Evolutionary conservation across 2,888 invertebrate species (phyloP).

Genomic region (Diploptera punctata): DNA sequence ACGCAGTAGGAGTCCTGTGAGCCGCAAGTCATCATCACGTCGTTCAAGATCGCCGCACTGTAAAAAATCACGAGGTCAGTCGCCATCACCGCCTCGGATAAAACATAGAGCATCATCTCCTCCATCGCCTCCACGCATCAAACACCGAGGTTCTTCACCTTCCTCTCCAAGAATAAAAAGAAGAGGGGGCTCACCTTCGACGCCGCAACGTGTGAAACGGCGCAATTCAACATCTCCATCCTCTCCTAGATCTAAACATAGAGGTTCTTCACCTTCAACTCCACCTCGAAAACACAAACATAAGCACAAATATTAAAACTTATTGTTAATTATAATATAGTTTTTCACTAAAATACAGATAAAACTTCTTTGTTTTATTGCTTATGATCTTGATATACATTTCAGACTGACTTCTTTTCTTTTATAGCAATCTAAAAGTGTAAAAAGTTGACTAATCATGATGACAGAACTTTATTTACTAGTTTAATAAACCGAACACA

Average conservation of each 20-base stretch:
- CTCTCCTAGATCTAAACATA: slow-evolving; percentile 50
- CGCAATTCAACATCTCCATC: slow-evolving; percentile 51
- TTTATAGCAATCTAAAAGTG: too few relatives aligned
- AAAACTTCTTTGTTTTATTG: too few relatives aligned
- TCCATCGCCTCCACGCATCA: slow-evolving; percentile 52
- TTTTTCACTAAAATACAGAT: too few relatives aligned
- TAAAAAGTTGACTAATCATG: too few relatives aligned
- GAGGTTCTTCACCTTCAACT: slow-evolving; percentile 51
- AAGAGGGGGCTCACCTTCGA: slow-evolving; percentile 52
- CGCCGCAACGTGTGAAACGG: slow-evolving; percentile 45
- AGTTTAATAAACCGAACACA: too few relatives aligned
- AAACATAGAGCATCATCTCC: slow-evolving; percentile 49
- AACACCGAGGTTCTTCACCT: slow-evolving; percentile 44
- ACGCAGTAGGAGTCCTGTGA: slow-evolving; percentile 45
- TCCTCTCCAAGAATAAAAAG: slow-evolving; percentile 48
- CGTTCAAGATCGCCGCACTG: slow-evolving; percentile 47
- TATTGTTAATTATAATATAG: too few relatives aligned
- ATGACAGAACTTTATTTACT: too few relatives aligned
- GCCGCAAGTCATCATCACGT: slow-evolving; percentile 38
- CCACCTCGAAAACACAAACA: slow-evolving; percentile 60
- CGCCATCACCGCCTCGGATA: slow-evolving; percentile 46
- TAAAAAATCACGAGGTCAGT: slow-evolving; percentile 50
- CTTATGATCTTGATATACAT: too few relatives aligned
- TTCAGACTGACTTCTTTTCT: too few relatives aligned
- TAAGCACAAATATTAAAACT: slow-evolving; percentile 60